Base-by-base conservation (phyloP, 2,797 vertebrate genomes). In the Hippopotamyrus pictus region DNA sequence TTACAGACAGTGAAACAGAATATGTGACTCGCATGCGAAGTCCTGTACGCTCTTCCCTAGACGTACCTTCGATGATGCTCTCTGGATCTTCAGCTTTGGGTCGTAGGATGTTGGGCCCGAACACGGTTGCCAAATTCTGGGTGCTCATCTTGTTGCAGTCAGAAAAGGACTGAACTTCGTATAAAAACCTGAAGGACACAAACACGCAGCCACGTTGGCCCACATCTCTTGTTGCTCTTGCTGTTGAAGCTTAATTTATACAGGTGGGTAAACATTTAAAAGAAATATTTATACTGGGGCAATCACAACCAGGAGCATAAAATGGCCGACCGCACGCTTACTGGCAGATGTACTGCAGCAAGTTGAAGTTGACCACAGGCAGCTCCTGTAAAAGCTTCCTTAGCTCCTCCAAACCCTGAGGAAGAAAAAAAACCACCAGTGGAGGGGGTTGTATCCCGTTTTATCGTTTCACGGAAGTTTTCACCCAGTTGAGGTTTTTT, bases 291-390 rank as follows among this genome's bases (percentile, higher is more conserved):
- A 37, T 51, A 9, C 48, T 48, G 19, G 22, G 1, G 9, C 11
- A 5, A 33, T 29, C 12, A 0, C 19, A 84, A 51, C 3, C 46
- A 14, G 48, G 83, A 29, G 79, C 46, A 22, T 7, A 46, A 86
- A 19, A 29, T 11, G 25, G 46, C 29, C 33, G 84, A 12, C 11
- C 4, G 17, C 14, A 69, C 6, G 88, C 93, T 94, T 93, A 96
- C 96, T 94, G 94, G 94, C 95, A 97, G 91, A 97, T 95, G 57
- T 96, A 97, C 91, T 94, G 93, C 22, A 97, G 94, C 0, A 97
- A 91, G 89, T 96, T 96, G 88, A 96, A 96, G 92, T 97, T 97
- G 89, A 94, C 94, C 5, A 96, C 95, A 1, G 96, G 96, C 51
- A 97, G 91, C 89, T 95, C 95, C 1, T 94, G 93, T 87, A 97